These are phyloP conservation scores for Sander vitreus DNA, from an alignment of 2,113 vertebrate species.

Conservation along the genomic window DNA sequence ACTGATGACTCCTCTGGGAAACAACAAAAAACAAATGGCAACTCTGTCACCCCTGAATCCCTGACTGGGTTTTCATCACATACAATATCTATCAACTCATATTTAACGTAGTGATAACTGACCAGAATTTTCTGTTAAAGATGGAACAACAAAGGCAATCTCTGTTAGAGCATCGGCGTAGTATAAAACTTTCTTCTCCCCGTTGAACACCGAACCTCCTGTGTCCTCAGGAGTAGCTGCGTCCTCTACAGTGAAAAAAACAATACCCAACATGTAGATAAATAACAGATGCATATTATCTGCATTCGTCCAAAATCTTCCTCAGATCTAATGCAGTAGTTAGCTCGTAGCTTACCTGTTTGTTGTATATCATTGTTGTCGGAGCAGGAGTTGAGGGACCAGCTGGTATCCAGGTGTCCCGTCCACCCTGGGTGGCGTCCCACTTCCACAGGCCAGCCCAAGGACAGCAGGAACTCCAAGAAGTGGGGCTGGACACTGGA, in stretches of 20 bases:
- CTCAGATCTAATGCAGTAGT: background rate
- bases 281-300: background rate
- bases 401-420: constrained; percentile 94
- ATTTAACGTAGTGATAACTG: constrained; percentile 61
- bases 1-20: constrained; percentile 90
- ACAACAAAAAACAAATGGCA: constrained; percentile 25
- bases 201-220: constrained; percentile 94
- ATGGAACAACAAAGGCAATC: constrained; percentile 96
- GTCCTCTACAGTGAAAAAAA: constrained; percentile 85
- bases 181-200: constrained; percentile 95
- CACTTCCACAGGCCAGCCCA: constrained; percentile 95
- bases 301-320: background rate
- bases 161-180: constrained; percentile 96
- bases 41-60: constrained; percentile 3
- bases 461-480: constrained; percentile 93
- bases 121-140: constrained; percentile 90
- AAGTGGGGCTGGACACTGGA: constrained; percentile 94
- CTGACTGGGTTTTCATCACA: background rate
- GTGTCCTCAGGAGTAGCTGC: constrained; percentile 85
- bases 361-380: constrained; percentile 84
- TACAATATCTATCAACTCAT: background rate
- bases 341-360: constrained; percentile 80
- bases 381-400: constrained; percentile 90
- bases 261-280: background rate
- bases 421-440: constrained; percentile 96